Conservation (phyloP, 1,140 invertebrate species). For the Eulimnadia texana region DNA sequence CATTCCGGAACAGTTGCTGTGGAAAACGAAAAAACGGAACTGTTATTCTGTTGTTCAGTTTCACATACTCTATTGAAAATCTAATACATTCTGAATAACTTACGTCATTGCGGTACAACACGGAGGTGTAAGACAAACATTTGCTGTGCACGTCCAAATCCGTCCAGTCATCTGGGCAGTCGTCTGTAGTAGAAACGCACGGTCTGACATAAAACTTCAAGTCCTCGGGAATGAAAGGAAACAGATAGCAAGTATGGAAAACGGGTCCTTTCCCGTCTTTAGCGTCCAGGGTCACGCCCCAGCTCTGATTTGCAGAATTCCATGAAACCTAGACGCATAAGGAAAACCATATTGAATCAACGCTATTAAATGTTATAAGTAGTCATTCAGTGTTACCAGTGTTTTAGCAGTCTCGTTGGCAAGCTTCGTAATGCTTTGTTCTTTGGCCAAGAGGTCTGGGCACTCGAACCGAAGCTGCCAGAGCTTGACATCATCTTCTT, state of each 20-base stretch:
- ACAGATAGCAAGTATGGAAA: slow-evolving; percentile 24
- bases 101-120: slow-evolving; percentile 32
- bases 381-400: not conserved
- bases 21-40: slow-evolving; percentile 8
- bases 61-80: too few relatives aligned
- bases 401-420: not conserved
- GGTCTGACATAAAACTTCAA: slow-evolving; percentile 24
- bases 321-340: slow-evolving; percentile 15
- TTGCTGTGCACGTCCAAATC: slow-evolving; percentile 23
- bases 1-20: slow-evolving; percentile 34
- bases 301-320: slow-evolving; percentile 20
- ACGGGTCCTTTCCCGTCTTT: slow-evolving; percentile 13
- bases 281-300: slow-evolving; percentile 24
- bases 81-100: too few relatives aligned
- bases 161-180: slow-evolving; percentile 27
- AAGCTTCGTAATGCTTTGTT: not conserved
- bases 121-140: slow-evolving; percentile 31
- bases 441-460: slow-evolving; percentile 20
- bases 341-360: not conserved
- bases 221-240: slow-evolving; percentile 26
- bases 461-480: slow-evolving; percentile 35
- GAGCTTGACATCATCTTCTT: slow-evolving; percentile 19
- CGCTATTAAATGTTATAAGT: not conserved
- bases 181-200: slow-evolving; percentile 23
- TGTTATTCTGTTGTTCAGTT: not conserved